Conservation (phyloP, 2,113 vertebrate species). For the Anarrhichthys ocellatus region DNA sequence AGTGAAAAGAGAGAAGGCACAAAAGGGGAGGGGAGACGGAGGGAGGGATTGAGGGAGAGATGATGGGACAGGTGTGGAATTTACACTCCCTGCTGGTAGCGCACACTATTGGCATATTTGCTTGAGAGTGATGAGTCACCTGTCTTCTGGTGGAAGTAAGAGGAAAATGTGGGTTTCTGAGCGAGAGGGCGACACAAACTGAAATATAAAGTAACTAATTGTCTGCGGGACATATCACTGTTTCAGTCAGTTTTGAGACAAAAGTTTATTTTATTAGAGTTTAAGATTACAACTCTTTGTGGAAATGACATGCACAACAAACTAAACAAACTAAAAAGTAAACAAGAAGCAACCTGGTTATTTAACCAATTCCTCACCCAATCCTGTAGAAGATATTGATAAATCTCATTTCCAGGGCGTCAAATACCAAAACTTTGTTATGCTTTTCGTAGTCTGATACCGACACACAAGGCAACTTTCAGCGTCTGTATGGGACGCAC, state of each 20-base stretch:
- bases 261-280: not conserved
- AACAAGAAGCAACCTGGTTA: not conserved
- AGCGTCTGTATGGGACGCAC: too few relatives aligned
- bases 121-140: conserved; percentile 65
- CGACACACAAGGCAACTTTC: too few relatives aligned
- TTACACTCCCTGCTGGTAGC: conserved; percentile 68
- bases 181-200: conserved; percentile 1
- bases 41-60: conserved; percentile 11
- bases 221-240: conserved; percentile 3
- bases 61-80: conserved; percentile 80
- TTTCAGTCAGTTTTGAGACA: not conserved
- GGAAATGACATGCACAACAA: not conserved
- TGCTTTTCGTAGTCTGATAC: too few relatives aligned
- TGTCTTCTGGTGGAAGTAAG: conserved; percentile 35
- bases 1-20: conserved; percentile 67
- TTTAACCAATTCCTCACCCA: not conserved
- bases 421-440: too few relatives aligned
- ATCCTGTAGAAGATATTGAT: not conserved
- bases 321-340: not conserved
- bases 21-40: conserved; percentile 34
- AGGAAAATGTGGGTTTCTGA: conserved; percentile 36
- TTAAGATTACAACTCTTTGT: not conserved
- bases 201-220: not conserved
- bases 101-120: conserved; percentile 55
- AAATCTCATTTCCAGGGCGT: too few relatives aligned